phyloP scores from a whole-genome alignment of 2,888 invertebrate species.

The Heteromurus nitidus region DNA sequence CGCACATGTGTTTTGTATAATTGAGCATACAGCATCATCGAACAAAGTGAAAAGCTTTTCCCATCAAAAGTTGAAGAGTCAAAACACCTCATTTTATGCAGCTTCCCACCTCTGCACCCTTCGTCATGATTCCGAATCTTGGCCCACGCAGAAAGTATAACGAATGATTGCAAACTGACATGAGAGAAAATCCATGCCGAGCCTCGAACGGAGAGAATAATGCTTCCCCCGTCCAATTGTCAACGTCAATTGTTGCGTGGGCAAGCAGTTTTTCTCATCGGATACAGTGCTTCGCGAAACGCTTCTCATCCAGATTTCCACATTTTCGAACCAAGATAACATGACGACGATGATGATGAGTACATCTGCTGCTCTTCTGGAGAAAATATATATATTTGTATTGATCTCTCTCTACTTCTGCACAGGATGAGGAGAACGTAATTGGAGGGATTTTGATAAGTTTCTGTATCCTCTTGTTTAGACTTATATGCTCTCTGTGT shows the following conservation, averaged over 20 bases:
- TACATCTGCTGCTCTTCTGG: neutral
- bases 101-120: too few species aligned
- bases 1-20: too few species aligned
- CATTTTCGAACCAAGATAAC: too few species aligned
- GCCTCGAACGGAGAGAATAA: neutral
- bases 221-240: slow-evolving; percentile 4
- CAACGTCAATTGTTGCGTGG: slow-evolving; percentile 42
- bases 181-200: too few species aligned
- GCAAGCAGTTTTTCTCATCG: slow-evolving; percentile 14
- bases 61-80: too few species aligned
- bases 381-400: neutral
- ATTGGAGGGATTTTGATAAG: neutral
- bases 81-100: too few species aligned
- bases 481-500: neutral
- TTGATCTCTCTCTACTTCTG: neutral
- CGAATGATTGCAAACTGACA: slow-evolving; percentile 1
- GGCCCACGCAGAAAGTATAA: too few species aligned
- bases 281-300: slow-evolving; percentile 30
- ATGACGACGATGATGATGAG: neutral
- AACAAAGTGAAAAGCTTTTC: too few species aligned
- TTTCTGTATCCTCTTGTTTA: neutral
- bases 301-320: slow-evolving; percentile 3
- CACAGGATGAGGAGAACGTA: too few species aligned
- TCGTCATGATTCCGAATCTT: too few species aligned
- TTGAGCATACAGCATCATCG: too few species aligned